A percentile compares a stretch with the other conserved stretches of the same genome.
These are phyloP conservation scores for Petrolisthes manimaculis DNA, from an alignment of 2,888 invertebrate genomes.

Conservation along the genomic window DNA sequence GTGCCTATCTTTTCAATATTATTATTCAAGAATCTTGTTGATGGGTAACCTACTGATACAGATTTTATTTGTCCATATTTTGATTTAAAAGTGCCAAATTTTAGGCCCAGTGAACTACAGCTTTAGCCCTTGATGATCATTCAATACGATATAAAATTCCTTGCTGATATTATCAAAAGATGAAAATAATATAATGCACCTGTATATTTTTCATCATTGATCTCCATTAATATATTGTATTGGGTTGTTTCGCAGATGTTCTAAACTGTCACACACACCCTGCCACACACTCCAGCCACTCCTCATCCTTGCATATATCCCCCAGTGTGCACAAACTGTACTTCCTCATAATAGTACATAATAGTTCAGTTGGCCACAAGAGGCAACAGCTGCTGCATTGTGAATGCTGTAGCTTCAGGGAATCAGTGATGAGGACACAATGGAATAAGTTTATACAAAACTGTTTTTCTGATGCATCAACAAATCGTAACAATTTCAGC, in stretches of 20 bases:
- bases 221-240: neutral
- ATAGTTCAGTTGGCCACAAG: conserved; percentile 26
- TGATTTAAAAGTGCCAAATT: neutral
- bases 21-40: neutral
- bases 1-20: neutral
- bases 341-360: conserved; percentile 1
- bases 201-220: neutral
- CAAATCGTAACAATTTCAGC: conserved; percentile 40
- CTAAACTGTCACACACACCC: neutral
- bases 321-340: neutral
- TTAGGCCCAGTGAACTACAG: neutral
- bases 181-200: conserved; percentile 16
- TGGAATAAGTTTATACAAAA: conserved; percentile 52
- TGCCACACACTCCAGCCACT: neutral
- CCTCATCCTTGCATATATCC: conserved; percentile 9
- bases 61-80: neutral
- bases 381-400: conserved; percentile 7
- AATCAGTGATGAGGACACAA: conserved; percentile 28
- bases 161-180: conserved; percentile 10
- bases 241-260: neutral
- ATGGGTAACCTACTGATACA: neutral
- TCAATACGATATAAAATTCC: conserved; percentile 10
- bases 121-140: neutral
- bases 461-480: conserved; percentile 39
- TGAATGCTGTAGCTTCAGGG: neutral